Percentiles rank a stretch among this genome's conserved stretches.
Conservation (phyloP, 2,888 invertebrate species). For the Volucella inflata region DNA sequence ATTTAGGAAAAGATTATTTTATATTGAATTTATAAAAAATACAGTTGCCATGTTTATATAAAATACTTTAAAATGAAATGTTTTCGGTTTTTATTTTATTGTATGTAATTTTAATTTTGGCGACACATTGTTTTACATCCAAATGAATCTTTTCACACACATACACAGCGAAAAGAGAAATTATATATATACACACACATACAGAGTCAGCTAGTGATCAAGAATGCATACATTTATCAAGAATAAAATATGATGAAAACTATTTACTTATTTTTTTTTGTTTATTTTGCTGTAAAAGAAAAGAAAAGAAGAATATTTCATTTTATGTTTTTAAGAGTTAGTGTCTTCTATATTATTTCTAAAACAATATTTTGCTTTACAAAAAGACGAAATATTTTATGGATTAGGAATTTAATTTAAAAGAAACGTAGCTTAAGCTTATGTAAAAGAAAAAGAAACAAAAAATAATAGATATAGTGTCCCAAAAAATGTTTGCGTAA, state of each 20-base stretch:
- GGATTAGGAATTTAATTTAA: conserved; percentile 70
- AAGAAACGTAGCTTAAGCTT: conserved; percentile 58
- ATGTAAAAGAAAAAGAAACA: conserved; percentile 23
- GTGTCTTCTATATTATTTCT: conserved; percentile 49
- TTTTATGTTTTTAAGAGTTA: conserved; percentile 44
- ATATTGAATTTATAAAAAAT: conserved; percentile 54
- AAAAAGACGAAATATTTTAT: conserved; percentile 35
- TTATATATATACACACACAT: conserved; percentile 35
- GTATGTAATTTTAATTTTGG: conserved; percentile 52
- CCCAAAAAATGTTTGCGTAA: conserved; percentile 50
- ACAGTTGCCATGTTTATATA: conserved; percentile 65
- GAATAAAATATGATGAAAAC: conserved; percentile 47
- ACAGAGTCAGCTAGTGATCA: conserved; percentile 72
- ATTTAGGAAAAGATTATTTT: conserved; percentile 29
- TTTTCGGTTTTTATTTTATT: not conserved
- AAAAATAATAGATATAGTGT: conserved; percentile 28
- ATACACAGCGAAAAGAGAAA: conserved; percentile 33
- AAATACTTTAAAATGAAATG: conserved; percentile 20
- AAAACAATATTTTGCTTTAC: conserved; percentile 54
- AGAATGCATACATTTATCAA: conserved; percentile 69
- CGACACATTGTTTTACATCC: conserved; percentile 43
- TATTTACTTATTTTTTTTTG: conserved; percentile 29
- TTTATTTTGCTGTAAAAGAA: conserved; percentile 50
- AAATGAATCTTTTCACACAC: not conserved
- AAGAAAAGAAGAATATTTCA: conserved; percentile 44